A percentile compares a stretch with the other conserved stretches of the same genome.
phyloP scores from a whole-genome alignment of 1,140 invertebrate species.

The Cydia fagiglandana region DNA sequence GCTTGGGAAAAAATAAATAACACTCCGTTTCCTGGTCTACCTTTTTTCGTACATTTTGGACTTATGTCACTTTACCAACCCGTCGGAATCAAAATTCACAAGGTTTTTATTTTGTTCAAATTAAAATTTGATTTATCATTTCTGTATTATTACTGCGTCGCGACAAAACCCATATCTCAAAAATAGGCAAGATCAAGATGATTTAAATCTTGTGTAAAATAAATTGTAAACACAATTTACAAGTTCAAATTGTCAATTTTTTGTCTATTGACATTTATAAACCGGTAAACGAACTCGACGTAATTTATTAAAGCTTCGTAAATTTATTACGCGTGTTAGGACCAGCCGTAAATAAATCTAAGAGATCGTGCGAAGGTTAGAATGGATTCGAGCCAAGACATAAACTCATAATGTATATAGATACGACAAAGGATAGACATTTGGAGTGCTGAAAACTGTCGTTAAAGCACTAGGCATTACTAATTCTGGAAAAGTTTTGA shows the following conservation, averaged over 20 bases:
- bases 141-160: not conserved
- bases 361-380: conserved; percentile 8
- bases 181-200: not conserved
- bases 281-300: conserved; percentile 1
- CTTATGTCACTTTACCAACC: not conserved
- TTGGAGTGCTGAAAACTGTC: not conserved
- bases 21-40: conserved; percentile 9
- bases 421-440: not conserved
- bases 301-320: conserved; percentile 9
- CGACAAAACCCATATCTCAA: not conserved
- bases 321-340: conserved; percentile 10
- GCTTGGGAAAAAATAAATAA: conserved; percentile 21
- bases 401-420: not conserved
- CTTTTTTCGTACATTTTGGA: not conserved
- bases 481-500: too few relatives aligned
- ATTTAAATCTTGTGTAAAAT: not conserved
- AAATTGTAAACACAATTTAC: not conserved
- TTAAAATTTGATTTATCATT: not conserved
- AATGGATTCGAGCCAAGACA: not conserved
- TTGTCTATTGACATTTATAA: conserved; percentile 1
- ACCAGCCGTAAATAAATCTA: not conserved
- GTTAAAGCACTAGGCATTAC: not conserved
- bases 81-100: not conserved
- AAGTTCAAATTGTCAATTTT: conserved; percentile 8
- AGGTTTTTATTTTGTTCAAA: not conserved